Base-by-base conservation (phyloP, 2,113 vertebrate genomes). In the Lampris megalopsis region DNA sequence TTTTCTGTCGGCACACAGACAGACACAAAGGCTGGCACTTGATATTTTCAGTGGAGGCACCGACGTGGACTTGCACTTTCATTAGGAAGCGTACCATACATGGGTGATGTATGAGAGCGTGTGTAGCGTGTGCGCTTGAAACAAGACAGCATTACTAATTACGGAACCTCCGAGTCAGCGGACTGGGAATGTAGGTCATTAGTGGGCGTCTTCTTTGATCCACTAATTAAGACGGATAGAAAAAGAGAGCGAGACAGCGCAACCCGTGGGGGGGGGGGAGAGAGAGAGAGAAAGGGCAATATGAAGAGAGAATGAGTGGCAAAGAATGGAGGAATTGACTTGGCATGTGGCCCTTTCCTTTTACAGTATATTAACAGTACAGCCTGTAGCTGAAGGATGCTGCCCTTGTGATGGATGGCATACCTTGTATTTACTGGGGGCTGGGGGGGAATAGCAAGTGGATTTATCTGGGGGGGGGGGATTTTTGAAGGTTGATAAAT, bases 141-240 rank as follows among this genome's bases (percentile, higher is more conserved):
- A 77, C 77, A 60, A 61, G 75, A 38, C 40, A 8, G 1, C 65
- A 56, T 72, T 48, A 60, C 69, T 80, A 85, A 87, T 84, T 82
- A 76, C 36, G 71, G 69, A 69, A 81, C 63, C 67, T 76, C 54
- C 1, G 5, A 80, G 74, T 84, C 71, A 75, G 73, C 74, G 79
- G 62, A 75, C 83, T 24, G 56, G 62, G 70, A 71, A 88, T 84
- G 77, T 84, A 73, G 84, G 80, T 74, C 76, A 65, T 79, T 65
- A 49, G 72, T 68, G 58, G 60, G 47, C 8, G 60, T 56, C 6
- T n/a, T 4, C 61, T 79, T 71, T 86, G 66, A 81, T 72, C 47
- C 49, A 1, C 70, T 69, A 72, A 80, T 85, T 74, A 63, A 86
- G 63, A 88, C 37, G 24, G 48, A 86, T 8, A 60, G 40, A 68